These are phyloP conservation scores for Istiophorus platypterus DNA, from an alignment of 2,113 vertebrate species.

Conservation along the genomic window DNA sequence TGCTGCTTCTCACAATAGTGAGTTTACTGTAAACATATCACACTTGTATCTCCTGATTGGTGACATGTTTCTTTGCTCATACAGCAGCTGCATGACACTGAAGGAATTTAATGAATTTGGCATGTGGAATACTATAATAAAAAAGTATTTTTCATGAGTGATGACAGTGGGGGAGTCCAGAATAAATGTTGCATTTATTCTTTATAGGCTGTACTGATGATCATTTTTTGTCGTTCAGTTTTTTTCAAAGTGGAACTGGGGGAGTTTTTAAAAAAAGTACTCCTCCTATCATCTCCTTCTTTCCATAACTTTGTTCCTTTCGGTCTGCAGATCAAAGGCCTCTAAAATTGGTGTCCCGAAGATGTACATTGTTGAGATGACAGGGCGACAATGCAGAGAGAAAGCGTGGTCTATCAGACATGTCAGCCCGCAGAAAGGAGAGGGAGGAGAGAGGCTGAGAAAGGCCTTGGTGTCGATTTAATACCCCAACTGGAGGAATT, in stretches of 20 bases:
- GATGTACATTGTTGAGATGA: conserved; percentile 92
- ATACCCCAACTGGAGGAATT: conserved; percentile 75
- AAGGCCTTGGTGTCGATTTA: conserved; percentile 76
- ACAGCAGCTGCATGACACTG: not conserved
- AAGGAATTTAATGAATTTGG: not conserved
- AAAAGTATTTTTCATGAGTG: not conserved
- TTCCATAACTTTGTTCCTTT: conserved; percentile 91
- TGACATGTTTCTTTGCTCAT: not conserved
- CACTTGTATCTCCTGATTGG: not conserved
- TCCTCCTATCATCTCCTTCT: conserved; percentile 85
- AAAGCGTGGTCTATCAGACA: conserved; percentile 91
- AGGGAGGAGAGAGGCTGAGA: conserved; percentile 70
- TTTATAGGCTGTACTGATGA: conserved; percentile 51
- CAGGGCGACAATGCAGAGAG: conserved; percentile 88
- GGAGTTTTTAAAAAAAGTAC: conserved; percentile 49
- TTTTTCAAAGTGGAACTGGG: conserved; percentile 44
- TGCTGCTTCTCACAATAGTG: not conserved
- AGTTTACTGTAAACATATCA: conserved; percentile 15
- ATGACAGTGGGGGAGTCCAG: conserved; percentile 7
- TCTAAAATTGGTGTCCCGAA: conserved; percentile 85
- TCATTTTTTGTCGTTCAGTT: conserved; percentile 63
- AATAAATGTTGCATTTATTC: conserved; percentile 8
- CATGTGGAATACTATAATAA: not conserved
- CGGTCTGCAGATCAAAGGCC: conserved; percentile 94
- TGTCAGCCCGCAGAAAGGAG: conserved; percentile 86